Evolutionary conservation across 2,113 vertebrate genomes (phyloP), one percentile per base, ranked within the genome.

Genomic region (Percina caprodes): DNA sequence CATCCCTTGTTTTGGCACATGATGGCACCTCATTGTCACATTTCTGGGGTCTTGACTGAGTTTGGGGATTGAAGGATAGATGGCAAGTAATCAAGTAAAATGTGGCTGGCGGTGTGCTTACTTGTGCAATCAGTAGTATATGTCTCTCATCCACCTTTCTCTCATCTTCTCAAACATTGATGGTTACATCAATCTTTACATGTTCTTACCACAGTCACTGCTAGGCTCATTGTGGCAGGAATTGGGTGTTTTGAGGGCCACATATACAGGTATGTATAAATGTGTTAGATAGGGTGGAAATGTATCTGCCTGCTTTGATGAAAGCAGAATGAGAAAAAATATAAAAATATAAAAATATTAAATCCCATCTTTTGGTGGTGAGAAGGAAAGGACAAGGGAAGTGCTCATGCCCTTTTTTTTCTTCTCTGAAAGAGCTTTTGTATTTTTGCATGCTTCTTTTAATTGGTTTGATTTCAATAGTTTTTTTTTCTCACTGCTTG

Each of bases 11-110:
- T 93, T 84, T 87, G 86, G 86, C 86, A 83, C 83, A 88, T 66
- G 84, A 80, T 73, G 68, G 54, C 79, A 54, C 75, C 78, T 91
- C 86, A 88, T 89, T 92, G 86, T 93, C 80, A 76, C 39, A 90
- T 85, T 77, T 85, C 30, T 62, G 30, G 56, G 84, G 68, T 86
- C 90, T 86, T 84, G 55, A 80, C 48, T 74, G 49, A 81, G 60
- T 87, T 81, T 82, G 46, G 51, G 65, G 52, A 71, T 68, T 45
- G 79, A 78, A 55, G 58, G n/a, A 81, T 80, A 84, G 80, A 90
- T 75, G 82, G 55, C 70, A 79, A 77, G 79, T 59, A 54, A 85
- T 71, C 71, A 79, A 77, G 86, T 87, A 52, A 80, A 80, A 85
- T 35, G 46, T 78, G 84, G 79, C 87, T 35, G 59, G 26, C 65